These are phyloP conservation scores for Nestor notabilis DNA, from an alignment of 2,113 vertebrate species.

Conservation along the genomic window DNA sequence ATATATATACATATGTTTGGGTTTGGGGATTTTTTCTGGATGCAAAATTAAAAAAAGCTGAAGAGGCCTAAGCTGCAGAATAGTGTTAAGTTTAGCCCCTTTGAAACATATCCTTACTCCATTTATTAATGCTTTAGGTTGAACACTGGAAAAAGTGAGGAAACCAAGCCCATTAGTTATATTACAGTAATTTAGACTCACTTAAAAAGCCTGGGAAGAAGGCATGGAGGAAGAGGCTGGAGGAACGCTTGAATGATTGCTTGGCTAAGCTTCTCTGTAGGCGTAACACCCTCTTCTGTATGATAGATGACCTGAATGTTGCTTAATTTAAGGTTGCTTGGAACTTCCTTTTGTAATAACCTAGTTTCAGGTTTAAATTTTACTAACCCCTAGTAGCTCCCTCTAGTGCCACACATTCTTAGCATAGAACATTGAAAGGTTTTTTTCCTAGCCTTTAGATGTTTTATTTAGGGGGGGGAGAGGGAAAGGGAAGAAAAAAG, in stretches of 20 bases:
- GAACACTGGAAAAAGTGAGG: background rate
- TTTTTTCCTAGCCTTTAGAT: background rate
- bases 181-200: background rate
- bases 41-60: background rate
- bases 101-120: background rate
- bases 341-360: background rate
- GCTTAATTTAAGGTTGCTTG: background rate
- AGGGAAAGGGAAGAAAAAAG: background rate
- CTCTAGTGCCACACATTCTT: background rate
- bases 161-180: background rate
- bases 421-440: background rate
- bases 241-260: background rate
- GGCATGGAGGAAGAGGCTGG: background rate
- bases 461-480: rapidly evolving
- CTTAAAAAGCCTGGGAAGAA: background rate
- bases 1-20: background rate
- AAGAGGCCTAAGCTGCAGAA: background rate
- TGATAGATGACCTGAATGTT: background rate
- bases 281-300: background rate
- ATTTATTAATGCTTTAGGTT: background rate
- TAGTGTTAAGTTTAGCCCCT: background rate
- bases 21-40: rapidly evolving
- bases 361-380: background rate
- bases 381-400: background rate
- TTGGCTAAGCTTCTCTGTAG: background rate